Base-by-base conservation (phyloP, 2,888 invertebrate genomes). In the Cantharis nigra region DNA sequence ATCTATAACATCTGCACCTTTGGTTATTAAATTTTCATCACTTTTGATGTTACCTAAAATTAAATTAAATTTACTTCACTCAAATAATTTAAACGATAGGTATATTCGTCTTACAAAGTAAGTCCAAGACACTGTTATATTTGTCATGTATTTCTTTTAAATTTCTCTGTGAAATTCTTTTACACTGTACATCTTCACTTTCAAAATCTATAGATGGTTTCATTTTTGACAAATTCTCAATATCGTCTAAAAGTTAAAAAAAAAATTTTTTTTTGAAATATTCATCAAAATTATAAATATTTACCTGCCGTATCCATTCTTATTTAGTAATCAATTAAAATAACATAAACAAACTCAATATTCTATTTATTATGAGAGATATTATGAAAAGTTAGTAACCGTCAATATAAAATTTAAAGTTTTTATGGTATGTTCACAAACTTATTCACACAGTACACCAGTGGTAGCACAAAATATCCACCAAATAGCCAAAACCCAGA, bases 111-210 rank as follows among this genome's bases (percentile, higher is more conserved):
- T n/a, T 49, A 49, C 49, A 7, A n/a, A 49, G n/a, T 49, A 49
- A 49, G n/a, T 49, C n/a, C n/a, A 49, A 5, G n/a, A 67, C 9
- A 5, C n/a, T n/a, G 20, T 72, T 20, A 23, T 2, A n/a, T 2
- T 28, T 33, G 4, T 65, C 20, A 9, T 23, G 13, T 33, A 72
- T 67, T 33, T 33, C 67, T 9, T 33, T 65, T 7, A 30, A 20
- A 62, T 72, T 72, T 20, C 67, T 67, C 49, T 72, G 65, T 13
- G 72, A 49, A 67, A 72, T 72, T 9, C 3, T 18, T 33, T 65
- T 67, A 20, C 49, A n/a, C 1, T 23, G 33, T 0, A 20, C n/a
- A 18, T 33, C 5, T 33, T 72, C 72, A n/a, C 33, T 67, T 18
- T 23, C 16, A 28, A 49, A 49, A 20, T 30, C 23, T 23, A 9